A percentile compares a stretch with the other conserved stretches of the same genome.
phyloP scores from a whole-genome alignment of 2,888 invertebrate species.

The Smittia aterrima region DNA sequence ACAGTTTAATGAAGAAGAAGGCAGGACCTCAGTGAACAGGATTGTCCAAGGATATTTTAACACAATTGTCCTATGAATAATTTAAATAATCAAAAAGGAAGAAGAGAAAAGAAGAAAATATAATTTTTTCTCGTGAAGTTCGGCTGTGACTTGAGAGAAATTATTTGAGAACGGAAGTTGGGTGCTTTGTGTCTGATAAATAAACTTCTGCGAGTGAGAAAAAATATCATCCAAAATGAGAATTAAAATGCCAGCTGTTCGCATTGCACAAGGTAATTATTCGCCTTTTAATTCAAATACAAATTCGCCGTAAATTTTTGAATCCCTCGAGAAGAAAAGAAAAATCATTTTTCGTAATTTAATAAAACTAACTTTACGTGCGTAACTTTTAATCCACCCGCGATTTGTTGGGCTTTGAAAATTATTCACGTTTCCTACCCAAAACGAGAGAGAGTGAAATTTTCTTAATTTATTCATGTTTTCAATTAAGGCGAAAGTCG shows the following conservation, averaged over 20 bases:
- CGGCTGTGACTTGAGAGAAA: slow-evolving; percentile 19
- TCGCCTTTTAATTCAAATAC: slow-evolving; percentile 23
- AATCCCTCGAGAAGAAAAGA: too few relatives aligned
- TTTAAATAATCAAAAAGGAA: slow-evolving; percentile 17
- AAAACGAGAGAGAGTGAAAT: neutral
- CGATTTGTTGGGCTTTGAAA: neutral
- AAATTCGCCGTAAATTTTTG: slow-evolving; percentile 44
- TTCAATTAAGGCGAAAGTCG: slow-evolving; percentile 8
- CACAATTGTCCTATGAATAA: slow-evolving; percentile 21
- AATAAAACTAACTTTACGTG: neutral
- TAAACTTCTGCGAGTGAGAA: neutral
- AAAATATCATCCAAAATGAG: slow-evolving; percentile 71
- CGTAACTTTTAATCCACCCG: neutral
- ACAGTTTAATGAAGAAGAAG: neutral
- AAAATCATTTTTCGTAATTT: too few relatives aligned
- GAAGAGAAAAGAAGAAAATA: neutral
- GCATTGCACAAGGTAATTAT: slow-evolving; percentile 90
- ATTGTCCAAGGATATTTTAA: slow-evolving; percentile 13
- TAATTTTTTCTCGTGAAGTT: neutral
- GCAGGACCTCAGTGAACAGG: slow-evolving; percentile 4
- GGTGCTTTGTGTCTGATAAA: slow-evolving; percentile 7
- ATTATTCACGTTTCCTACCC: neutral
- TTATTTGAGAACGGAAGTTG: slow-evolving; percentile 16
- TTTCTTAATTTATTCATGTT: neutral
- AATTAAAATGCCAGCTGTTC: slow-evolving; percentile 96